Evolutionary conservation across 2,888 invertebrate genomes (phyloP), one percentile per base, ranked within the genome.

Genomic region (Drosophila sordidapex): DNA sequence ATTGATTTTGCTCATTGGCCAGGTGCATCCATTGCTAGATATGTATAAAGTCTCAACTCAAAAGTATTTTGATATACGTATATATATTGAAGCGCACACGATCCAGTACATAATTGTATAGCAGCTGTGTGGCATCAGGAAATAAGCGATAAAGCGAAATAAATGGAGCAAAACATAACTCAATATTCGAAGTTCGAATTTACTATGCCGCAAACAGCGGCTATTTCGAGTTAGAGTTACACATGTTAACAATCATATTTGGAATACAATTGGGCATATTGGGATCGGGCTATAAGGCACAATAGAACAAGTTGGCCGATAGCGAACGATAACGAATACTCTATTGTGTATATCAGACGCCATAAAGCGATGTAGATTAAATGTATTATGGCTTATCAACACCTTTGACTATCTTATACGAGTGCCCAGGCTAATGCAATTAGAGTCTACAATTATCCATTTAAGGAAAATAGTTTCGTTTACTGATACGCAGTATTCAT

Each of bases 401-500:
- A 43, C 36, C 36, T 52, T 35, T 29, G 15, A n/a, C 21, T 18
- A 49, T 18, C n/a, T 15, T 25, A 49, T 18, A 33, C 8, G 18
- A 31, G 18, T 8, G 56, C 15, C n/a, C 27, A n/a, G 38, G 38
- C 38, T n/a, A n/a, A 18, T 51, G 21, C 7, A 33, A 43, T 36
- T 36, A 43, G 49, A 54, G 21, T 13, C 29, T 18, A 56, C 35
- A 63, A 38, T 56, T 31, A 57, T 38, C n/a, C 38, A 52, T 52
- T 76, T 52, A n/a, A 46, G 51, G 36, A 35, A 65, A 25, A 54
- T 38, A 25, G 29, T 48, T 53, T 29, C 29, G 29, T 29, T 54
- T 49, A 29, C 29, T 25, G 40, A 25, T 25, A 25, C 15, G 11
- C 46, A 49, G 13, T 46, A 52, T 48, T 35, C 62, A 13, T 46